These are phyloP conservation scores for Macrostomum lignano DNA, from an alignment of 1,140 invertebrate species.

Conservation along the genomic window DNA sequence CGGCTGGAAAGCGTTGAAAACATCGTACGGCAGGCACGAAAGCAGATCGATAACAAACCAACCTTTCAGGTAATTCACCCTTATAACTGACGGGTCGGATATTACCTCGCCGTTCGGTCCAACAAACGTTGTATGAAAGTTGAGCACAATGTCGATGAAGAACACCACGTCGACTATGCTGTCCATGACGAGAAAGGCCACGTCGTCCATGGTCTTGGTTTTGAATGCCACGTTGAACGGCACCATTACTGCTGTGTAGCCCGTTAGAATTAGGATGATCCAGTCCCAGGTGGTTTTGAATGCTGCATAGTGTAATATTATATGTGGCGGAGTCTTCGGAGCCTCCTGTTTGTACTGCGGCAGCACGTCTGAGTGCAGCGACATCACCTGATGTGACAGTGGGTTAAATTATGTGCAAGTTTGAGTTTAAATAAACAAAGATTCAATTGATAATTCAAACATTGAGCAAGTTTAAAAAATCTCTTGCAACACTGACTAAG, in stretches of 20 bases:
- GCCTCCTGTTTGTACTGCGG: conserved; percentile 97
- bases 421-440: no score
- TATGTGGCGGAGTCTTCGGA: conserved; percentile 93
- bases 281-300: conserved; percentile 99
- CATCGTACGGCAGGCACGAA: conserved; percentile 94
- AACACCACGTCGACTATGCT: conserved; percentile 98
- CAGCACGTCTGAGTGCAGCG: conserved; percentile 43
- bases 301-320: conserved; percentile 86
- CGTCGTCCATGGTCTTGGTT: conserved; percentile 94
- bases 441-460: not conserved
- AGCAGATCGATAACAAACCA: conserved; percentile 98
- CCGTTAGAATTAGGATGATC: conserved; percentile 94
- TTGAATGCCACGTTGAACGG: conserved; percentile 99
- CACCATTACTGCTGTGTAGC: conserved; percentile 99
- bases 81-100: conserved; percentile 24
- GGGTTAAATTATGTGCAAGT: not conserved
- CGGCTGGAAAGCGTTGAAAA: conserved; percentile 94
- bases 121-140: conserved; percentile 99
- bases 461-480: not conserved
- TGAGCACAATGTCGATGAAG: conserved; percentile 98
- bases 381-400: not conserved
- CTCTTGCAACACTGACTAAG: not conserved
- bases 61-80: conserved; percentile 92
- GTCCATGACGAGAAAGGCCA: conserved; percentile 55
- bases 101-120: conserved; percentile 61